Evolutionary conservation across 2,797 vertebrate species (phyloP).

Genomic region (Myotis vivesi): DNA sequence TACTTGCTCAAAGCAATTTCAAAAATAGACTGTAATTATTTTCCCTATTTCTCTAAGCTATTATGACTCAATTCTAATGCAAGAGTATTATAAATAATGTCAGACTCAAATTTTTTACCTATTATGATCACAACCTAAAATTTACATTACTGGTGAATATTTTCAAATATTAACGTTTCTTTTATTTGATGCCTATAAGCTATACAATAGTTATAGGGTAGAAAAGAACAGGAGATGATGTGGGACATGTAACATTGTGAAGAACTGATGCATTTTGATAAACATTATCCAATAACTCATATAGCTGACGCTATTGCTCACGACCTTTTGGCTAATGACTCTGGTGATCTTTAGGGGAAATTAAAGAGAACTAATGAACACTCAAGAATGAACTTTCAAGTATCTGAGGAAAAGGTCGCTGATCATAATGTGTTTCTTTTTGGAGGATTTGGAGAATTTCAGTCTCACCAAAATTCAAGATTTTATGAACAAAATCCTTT

Average conservation of each 20-base stretch:
- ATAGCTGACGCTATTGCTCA: background rate
- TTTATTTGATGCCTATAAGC: background rate
- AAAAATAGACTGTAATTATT: background rate
- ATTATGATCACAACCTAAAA: background rate
- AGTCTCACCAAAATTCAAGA: background rate
- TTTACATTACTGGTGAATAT: background rate
- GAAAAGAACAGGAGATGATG: background rate
- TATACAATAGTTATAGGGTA: background rate
- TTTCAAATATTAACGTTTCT: background rate
- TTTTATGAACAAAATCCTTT: background rate
- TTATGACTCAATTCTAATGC: background rate
- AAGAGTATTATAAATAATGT: background rate
- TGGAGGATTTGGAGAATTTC: background rate
- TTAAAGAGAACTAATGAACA: background rate
- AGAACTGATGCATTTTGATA: background rate
- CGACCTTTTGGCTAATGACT: background rate
- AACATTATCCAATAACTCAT: background rate
- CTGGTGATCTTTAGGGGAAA: background rate
- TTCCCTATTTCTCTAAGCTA: background rate
- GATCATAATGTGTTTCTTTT: background rate
- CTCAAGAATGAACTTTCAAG: background rate
- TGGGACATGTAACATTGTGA: background rate
- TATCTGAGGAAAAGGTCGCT: background rate
- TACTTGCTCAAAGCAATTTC: background rate
- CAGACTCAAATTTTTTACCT: background rate